Percentiles rank a stretch among this genome's conserved stretches.
Evolutionary conservation across 2,888 invertebrate genomes (phyloP).

Genomic region (Ophioninae sp.): DNA sequence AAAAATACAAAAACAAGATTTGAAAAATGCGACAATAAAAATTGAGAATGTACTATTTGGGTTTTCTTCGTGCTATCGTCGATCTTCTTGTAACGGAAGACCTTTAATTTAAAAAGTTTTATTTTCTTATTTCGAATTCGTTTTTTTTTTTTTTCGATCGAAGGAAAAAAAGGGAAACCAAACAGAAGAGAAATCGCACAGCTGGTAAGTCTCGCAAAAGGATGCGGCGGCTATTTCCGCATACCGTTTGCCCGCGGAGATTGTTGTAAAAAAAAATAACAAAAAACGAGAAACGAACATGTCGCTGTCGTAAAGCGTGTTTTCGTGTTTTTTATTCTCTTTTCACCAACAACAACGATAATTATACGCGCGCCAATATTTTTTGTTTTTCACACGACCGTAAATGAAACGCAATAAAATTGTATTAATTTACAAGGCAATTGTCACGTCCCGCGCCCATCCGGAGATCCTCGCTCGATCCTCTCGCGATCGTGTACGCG

Average conservation of each 20-base stretch:
- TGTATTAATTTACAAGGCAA: slow-evolving; percentile 54
- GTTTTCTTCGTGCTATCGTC: no score
- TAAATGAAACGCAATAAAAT: slow-evolving; percentile 53
- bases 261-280: slow-evolving; percentile 2
- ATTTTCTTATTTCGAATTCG: no score
- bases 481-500: neutral
- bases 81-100: no score
- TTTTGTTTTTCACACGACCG: slow-evolving; percentile 51
- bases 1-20: no score
- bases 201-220: slow-evolving; percentile 2
- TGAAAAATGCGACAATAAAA: no score
- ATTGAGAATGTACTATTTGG: no score
- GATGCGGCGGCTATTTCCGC: slow-evolving; percentile 32
- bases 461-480: neutral
- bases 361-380: slow-evolving; percentile 22
- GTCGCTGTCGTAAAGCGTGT: slow-evolving; percentile 39
- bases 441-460: slow-evolving; percentile 23
- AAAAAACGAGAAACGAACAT: slow-evolving; percentile 27
- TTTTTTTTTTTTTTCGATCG: slow-evolving; percentile 10
- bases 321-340: slow-evolving; percentile 39
- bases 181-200: slow-evolving; percentile 17
- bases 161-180: slow-evolving; percentile 13
- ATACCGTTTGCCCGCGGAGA: slow-evolving; percentile 32
- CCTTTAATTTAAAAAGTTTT: no score
- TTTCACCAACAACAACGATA: slow-evolving; percentile 35